Base-by-base conservation (phyloP, 2,888 invertebrate species). In the Petrolisthes cinctipes region DNA sequence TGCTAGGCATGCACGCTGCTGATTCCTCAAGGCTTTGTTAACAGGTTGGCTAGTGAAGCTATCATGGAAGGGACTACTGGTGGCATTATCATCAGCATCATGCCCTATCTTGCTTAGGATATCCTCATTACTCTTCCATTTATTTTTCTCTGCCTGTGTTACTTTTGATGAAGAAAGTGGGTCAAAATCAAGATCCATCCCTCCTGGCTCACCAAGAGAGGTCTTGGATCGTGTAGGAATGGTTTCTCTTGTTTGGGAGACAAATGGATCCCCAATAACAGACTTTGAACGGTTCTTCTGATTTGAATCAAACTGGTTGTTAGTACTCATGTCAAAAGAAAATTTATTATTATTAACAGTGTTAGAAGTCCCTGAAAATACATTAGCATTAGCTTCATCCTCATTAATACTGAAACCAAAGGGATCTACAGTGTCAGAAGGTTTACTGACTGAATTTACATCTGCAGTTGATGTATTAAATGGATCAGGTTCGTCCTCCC, bases 51-150 rank as follows among this genome's bases (percentile, higher is more conserved):
- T 83, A 37, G 76, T 83, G 80, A 83, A 84, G 61, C 87, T 88
- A 53, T 83, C 82, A 53, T 79, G 57, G 56, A 88, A 88, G 17
- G 87, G 81, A 61, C 81, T 88, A 83, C 68, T 20, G 23, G 23
- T 57, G 37, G 56, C 80, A 23, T 61, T n/a, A 61, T 81, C 57
- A 37, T 66, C 37, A 20, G 37, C 51, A 23, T 37, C 53, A 17
- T 61, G 7, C 23, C 37, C 17, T 23, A 54, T 57, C 37, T 73
- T 81, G 17, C 57, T 73, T 53, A 90, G 68, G 20, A 90, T 83
- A 68, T 90, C 90, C 85, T 90, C 90, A n/a, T 90, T 90, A 82
- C 90, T 90, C 82, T 84, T 86, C 90, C 89, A 90, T 20, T 82
- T 82, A 66, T 54, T 76, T 71, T 86, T 83, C 82, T 89, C 86